Evolutionary conservation across 2,113 vertebrate genomes (phyloP).

Genomic region (Pseudopipra pipra): DNA sequence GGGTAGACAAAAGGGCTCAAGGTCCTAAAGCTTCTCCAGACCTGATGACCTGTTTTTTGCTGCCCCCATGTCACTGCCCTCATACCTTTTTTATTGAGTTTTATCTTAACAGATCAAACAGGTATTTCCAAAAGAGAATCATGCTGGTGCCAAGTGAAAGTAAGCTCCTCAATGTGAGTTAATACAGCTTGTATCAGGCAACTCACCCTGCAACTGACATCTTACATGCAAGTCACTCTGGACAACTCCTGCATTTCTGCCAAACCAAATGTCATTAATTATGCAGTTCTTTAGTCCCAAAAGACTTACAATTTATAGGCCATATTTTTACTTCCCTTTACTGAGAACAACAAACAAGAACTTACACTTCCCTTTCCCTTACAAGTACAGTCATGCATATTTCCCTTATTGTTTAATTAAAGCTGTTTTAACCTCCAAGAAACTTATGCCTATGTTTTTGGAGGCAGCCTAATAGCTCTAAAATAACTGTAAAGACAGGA

Average conservation of each 20-base stretch:
- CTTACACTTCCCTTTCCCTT: constrained; percentile 13
- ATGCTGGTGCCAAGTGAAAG: not conserved
- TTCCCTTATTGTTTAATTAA: not conserved
- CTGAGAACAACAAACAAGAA: not conserved
- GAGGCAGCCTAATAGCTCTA: not conserved
- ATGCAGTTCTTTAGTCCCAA: not conserved
- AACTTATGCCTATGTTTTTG: not conserved
- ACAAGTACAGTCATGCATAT: not conserved
- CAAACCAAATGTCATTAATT: not conserved
- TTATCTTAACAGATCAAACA: not conserved
- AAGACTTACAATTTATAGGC: not conserved
- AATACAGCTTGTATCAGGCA: not conserved
- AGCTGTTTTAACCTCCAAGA: not conserved
- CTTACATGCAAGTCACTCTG: not conserved
- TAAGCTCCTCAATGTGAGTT: not conserved
- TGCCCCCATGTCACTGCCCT: not conserved
- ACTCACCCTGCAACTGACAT: not conserved
- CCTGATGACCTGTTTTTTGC: not conserved
- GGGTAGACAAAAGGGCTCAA: not conserved
- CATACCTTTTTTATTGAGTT: not conserved
- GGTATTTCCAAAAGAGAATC: not conserved
- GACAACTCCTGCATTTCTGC: not conserved
- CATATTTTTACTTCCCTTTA: constrained; percentile 20
- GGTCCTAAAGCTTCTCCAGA: not conserved
- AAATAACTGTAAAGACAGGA: not conserved